These are phyloP conservation scores for Fissipunctia ypsillon DNA, from an alignment of 2,888 invertebrate genomes.

Conservation along the genomic window DNA sequence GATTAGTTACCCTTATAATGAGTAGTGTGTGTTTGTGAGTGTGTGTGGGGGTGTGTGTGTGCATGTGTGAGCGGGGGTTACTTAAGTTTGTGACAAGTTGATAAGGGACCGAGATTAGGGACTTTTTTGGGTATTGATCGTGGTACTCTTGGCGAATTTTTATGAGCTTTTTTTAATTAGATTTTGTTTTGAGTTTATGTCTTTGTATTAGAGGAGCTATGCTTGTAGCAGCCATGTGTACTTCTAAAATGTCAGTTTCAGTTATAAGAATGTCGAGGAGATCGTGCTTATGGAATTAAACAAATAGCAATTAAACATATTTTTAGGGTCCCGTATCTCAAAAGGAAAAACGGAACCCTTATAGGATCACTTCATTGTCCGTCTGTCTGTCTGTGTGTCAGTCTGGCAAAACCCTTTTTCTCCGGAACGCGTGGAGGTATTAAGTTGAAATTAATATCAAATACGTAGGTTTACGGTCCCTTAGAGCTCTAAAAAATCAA, in stretches of 20 bases:
- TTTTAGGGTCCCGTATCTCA: too few species aligned
- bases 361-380: too few species aligned
- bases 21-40: slow-evolving; percentile 84
- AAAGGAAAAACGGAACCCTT: too few species aligned
- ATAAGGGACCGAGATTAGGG: slow-evolving; percentile 85
- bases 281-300: not conserved
- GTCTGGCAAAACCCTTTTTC: too few species aligned
- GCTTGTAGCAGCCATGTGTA: not conserved
- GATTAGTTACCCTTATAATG: slow-evolving; percentile 91
- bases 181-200: slow-evolving; percentile 42
- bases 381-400: too few species aligned
- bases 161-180: slow-evolving; percentile 63
- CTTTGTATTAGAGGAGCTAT: not conserved
- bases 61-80: slow-evolving; percentile 69
- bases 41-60: slow-evolving; percentile 64
- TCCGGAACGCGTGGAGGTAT: too few species aligned
- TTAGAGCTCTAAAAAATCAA: too few species aligned
- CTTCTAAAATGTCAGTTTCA: not conserved
- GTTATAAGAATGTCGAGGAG: too few species aligned
- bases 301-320: not conserved
- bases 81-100: slow-evolving; percentile 85
- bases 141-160: slow-evolving; percentile 62
- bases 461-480: too few species aligned
- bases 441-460: too few species aligned
- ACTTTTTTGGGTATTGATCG: slow-evolving; percentile 81